phyloP scores from a whole-genome alignment of 2,888 invertebrate genomes.

The Anthophora plumipes region DNA sequence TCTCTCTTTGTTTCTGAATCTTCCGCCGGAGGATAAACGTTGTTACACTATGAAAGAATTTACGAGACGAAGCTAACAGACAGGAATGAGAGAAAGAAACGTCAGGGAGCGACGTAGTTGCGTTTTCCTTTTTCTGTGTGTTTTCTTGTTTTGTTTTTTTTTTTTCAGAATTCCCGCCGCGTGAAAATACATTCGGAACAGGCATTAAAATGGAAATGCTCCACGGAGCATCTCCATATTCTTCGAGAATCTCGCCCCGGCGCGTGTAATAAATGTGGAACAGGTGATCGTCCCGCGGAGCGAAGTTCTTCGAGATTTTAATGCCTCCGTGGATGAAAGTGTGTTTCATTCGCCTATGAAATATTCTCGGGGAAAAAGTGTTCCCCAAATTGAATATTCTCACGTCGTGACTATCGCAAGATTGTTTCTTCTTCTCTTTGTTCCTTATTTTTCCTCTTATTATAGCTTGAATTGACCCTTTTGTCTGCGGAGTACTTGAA shows the following conservation, averaged over 20 bases:
- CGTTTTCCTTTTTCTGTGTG: too few relatives aligned
- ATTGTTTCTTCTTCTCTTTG: too few relatives aligned
- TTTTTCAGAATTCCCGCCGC: conserved; percentile 35
- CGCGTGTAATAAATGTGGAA: conserved; percentile 48
- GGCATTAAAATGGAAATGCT: conserved; percentile 57
- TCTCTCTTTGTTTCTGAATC: too few relatives aligned
- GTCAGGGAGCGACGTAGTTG: conserved; percentile 1
- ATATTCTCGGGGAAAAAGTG: conserved; percentile 7
- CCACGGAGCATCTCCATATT: conserved; percentile 51
- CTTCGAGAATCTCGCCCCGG: conserved; percentile 20
- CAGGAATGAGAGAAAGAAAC: too few relatives aligned
- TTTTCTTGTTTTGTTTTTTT: too few relatives aligned
- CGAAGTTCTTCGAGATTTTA: conserved; percentile 41
- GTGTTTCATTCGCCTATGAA: conserved; percentile 11
- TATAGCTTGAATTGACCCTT: too few relatives aligned
- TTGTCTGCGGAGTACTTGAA: too few relatives aligned
- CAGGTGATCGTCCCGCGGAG: conserved; percentile 40
- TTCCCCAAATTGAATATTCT: conserved; percentile 17
- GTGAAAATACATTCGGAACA: conserved; percentile 38
- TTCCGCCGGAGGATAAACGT: background rate
- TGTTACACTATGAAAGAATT: conserved; percentile 22
- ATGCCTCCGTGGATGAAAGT: conserved; percentile 33
- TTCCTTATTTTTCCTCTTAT: too few relatives aligned
- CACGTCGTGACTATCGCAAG: too few relatives aligned
- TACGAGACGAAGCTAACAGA: conserved; percentile 34